Conservation (phyloP, 2,888 invertebrate genomes). For the Teleiodes luculella region DNA sequence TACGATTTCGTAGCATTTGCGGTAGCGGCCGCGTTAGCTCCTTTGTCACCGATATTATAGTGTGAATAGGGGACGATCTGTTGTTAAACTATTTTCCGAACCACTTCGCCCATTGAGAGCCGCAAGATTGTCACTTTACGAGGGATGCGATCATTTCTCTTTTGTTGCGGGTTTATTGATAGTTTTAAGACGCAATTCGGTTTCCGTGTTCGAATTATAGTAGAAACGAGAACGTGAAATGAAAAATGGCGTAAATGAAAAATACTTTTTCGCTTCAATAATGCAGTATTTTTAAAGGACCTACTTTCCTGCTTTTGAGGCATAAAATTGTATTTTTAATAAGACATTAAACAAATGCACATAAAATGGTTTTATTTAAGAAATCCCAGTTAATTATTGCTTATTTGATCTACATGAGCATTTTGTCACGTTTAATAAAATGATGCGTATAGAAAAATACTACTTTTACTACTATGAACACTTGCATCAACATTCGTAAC, state of each 20-base stretch:
- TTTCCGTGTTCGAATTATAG: too few species aligned
- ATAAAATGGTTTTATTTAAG: too few species aligned
- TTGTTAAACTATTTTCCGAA: slow-evolving; percentile 66
- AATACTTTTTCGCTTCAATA: too few species aligned
- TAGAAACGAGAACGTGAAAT: too few species aligned
- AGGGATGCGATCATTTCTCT: not conserved
- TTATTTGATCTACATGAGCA: not conserved
- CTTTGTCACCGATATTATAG: not conserved
- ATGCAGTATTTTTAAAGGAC: too few species aligned
- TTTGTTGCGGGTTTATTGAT: slow-evolving; percentile 2
- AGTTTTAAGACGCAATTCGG: not conserved
- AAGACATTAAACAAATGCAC: too few species aligned
- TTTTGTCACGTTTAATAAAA: not conserved
- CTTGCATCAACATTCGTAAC: slow-evolving; percentile 40
- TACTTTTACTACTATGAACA: slow-evolving; percentile 21
- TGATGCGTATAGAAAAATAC: slow-evolving; percentile 7
- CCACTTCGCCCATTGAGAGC: slow-evolving; percentile 39
- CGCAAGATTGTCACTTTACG: slow-evolving; percentile 2
- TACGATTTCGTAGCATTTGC: not conserved
- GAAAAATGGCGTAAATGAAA: too few species aligned
- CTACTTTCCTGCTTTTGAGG: too few species aligned
- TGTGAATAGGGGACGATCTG: slow-evolving; percentile 26
- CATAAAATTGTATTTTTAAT: too few species aligned
- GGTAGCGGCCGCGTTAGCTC: not conserved
- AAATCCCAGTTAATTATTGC: too few species aligned